A percentile compares a stretch with the other conserved stretches of the same genome.
These are phyloP conservation scores for Henricia sp. DNA, from an alignment of 53 echinoderm and acorn worm genomes.

Conservation along the genomic window DNA sequence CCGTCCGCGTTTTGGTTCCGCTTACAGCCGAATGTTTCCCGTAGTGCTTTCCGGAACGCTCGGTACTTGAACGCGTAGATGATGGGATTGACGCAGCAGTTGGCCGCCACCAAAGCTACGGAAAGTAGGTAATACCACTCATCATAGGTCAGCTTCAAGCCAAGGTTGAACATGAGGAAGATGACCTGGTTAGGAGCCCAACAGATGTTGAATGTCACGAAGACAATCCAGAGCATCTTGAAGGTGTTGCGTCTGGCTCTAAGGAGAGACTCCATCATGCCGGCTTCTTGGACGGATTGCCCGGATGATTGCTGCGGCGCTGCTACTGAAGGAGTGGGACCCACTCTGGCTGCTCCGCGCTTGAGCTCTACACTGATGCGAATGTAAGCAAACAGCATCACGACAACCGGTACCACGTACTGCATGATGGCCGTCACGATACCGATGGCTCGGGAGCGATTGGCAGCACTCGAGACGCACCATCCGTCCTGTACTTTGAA, in stretches of 20 bases:
- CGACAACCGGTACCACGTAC: constrained; percentile 38
- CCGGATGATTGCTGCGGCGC: background rate
- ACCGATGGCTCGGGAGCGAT: constrained; percentile 21
- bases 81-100: constrained; percentile 57
- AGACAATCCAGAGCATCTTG: constrained; percentile 57
- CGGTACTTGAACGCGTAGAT: constrained; percentile 67
- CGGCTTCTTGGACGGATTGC: background rate
- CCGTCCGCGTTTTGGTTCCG: background rate
- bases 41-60: constrained; percentile 49
- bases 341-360: constrained; percentile 53
- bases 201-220: constrained; percentile 36
- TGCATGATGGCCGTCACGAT: constrained; percentile 22
- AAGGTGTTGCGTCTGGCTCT: constrained; percentile 56
- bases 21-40: background rate
- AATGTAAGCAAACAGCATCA: constrained; percentile 60
- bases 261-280: constrained; percentile 43
- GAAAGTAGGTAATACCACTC: constrained; percentile 32
- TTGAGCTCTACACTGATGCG: constrained; percentile 66
- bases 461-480: constrained; percentile 24
- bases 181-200: constrained; percentile 59
- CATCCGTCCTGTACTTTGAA: constrained; percentile 27
- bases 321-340: background rate
- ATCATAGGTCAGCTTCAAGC: constrained; percentile 3
- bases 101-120: constrained; percentile 50
- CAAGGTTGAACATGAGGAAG: constrained; percentile 62